Conservation (phyloP, 2,797 vertebrate genomes). For the Acanthurus leucopareius region DNA sequence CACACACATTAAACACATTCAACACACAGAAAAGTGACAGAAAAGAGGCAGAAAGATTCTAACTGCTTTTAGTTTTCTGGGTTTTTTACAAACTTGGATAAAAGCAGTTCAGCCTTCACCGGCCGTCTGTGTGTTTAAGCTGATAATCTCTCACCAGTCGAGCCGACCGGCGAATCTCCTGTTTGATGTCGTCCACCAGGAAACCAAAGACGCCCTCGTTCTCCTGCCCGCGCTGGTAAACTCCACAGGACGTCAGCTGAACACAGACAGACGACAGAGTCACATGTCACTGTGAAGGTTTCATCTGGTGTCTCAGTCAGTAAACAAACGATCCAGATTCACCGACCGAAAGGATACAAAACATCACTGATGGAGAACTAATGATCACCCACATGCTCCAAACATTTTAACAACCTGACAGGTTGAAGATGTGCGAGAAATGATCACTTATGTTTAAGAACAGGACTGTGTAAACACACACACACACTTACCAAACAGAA, state of each 20-base stretch:
- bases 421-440: too few species aligned
- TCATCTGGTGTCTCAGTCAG: too few species aligned
- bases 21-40: background rate
- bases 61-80: background rate
- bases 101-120: background rate
- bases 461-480: slow-evolving; percentile 39
- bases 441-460: too few species aligned
- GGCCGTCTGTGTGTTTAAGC: background rate
- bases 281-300: too few species aligned
- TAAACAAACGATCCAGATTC: too few species aligned
- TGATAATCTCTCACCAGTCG: slow-evolving; percentile 87
- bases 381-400: too few species aligned
- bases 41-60: too few species aligned
- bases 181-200: slow-evolving; percentile 91
- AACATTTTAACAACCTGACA: too few species aligned
- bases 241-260: slow-evolving; percentile 95
- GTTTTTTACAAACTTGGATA: background rate
- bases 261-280: background rate
- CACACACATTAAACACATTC: background rate
- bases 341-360: too few species aligned
- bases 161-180: slow-evolving; percentile 89
- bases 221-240: slow-evolving; percentile 94
- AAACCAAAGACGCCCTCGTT: slow-evolving; percentile 94
- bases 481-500: slow-evolving; percentile 92
- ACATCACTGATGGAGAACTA: too few species aligned